These are phyloP conservation scores for Drosophila hydei DNA, from an alignment of 1,140 invertebrate genomes.

Conservation along the genomic window DNA sequence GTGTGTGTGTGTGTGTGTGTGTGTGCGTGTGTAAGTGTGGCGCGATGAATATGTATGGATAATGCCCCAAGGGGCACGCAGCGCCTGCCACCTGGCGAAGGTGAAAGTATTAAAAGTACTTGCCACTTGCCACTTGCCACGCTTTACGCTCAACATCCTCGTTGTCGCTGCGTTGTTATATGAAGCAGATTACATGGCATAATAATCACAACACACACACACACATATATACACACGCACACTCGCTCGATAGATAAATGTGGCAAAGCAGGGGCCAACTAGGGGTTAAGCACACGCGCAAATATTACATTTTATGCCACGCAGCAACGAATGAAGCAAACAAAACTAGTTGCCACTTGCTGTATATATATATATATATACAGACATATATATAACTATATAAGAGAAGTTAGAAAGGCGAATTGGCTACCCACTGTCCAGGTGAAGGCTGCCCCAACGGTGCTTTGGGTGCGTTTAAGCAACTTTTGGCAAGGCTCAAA, in stretches of 20 bases:
- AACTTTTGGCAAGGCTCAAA: slow-evolving; percentile 6
- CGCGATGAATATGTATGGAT: slow-evolving; percentile 44
- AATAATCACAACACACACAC: slow-evolving; percentile 68
- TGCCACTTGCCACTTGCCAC: slow-evolving; percentile 60
- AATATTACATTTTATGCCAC: slow-evolving; percentile 77
- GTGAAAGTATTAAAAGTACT: slow-evolving; percentile 81
- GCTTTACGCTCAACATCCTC: slow-evolving; percentile 40
- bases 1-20: slow-evolving; percentile 13
- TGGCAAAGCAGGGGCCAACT: slow-evolving; percentile 10
- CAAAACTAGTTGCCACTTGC: slow-evolving; percentile 9
- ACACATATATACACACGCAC: slow-evolving; percentile 18
- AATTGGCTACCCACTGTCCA: slow-evolving; percentile 9
- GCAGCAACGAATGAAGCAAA: slow-evolving; percentile 39
- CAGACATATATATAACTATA: not conserved
- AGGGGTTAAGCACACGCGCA: slow-evolving; percentile 71
- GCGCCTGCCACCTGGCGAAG: slow-evolving; percentile 49
- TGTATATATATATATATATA: not conserved
- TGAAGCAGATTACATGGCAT: slow-evolving; percentile 78
- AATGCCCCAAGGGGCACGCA: slow-evolving; percentile 31
- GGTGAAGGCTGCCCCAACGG: slow-evolving; percentile 1
- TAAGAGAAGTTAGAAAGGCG: not conserved
- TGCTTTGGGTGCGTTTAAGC: not conserved
- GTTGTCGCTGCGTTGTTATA: slow-evolving; percentile 52
- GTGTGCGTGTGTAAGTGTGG: slow-evolving; percentile 5
- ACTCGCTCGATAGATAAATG: slow-evolving; percentile 33